Evolutionary conservation across 2,888 invertebrate genomes (phyloP), one percentile per base, ranked within the genome.

Genomic region (Phragmatobia fuliginosa): DNA sequence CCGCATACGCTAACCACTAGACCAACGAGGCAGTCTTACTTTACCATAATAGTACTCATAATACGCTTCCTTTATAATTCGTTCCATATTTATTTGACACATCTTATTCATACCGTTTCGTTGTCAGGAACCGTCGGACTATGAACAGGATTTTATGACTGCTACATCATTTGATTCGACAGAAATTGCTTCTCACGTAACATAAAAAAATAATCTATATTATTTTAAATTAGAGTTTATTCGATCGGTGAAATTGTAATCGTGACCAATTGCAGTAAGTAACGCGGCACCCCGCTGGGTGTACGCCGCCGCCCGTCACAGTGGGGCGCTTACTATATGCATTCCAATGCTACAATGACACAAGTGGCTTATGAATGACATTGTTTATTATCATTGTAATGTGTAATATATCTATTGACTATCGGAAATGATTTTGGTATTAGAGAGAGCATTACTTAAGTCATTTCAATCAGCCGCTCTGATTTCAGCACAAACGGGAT

Each of bases 211-310:
- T 82, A 78, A 77, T 81, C 71, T 80, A 81, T 82, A 86, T 85
- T 83, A 85, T 88, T 86, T 86, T 83, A 85, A 85, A 86, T 85
- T 80, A 79, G 79, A 83, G 85, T 88, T 90, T 87, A 90, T 89
- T 85, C 87, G 88, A 87, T 85, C 86, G 87, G 88, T 91, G 89
- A 88, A 90, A 89, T 85, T 87, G 87, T 91, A 88, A 90, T 91
- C 92, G 90, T 92, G 92, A 92, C 90, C 91, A 89, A 91, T 90
- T 90, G 91, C 85, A 88, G 88, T 91, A 89, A 88, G 91, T 89
- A 89, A 89, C 83, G 86, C 83, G 83, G 79, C 73, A 81, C 80
- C 92, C 90, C 77, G 91, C 88, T 83, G 93, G 75, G 92, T 81
- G 71, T 70, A 82, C 87, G 87, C 90, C 85, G 88, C 83, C 75